These are phyloP conservation scores for Uria lomvia DNA, from an alignment of 2,113 vertebrate species.

Conservation along the genomic window DNA sequence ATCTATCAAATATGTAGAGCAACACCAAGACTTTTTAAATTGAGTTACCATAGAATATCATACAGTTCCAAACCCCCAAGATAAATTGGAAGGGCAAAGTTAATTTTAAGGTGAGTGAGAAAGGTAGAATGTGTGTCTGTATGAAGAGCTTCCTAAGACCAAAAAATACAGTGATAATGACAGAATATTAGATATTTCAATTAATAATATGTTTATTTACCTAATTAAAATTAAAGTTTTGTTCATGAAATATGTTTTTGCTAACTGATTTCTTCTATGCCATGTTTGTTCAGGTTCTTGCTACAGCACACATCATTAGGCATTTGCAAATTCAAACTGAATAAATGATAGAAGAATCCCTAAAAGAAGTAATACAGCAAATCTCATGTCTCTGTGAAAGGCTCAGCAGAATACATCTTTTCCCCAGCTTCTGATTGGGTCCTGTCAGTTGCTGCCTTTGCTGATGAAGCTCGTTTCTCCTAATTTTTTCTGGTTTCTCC, in stretches of 20 bases:
- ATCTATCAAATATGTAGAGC: background rate
- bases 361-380: background rate
- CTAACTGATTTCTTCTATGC: background rate
- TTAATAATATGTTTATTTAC: background rate
- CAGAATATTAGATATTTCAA: background rate
- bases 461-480: background rate
- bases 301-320: background rate
- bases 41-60: background rate
- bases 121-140: background rate
- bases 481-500: background rate
- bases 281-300: background rate
- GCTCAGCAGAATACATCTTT: background rate
- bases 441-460: background rate
- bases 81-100: background rate
- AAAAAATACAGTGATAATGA: background rate
- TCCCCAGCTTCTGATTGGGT: background rate
- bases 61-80: background rate
- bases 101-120: background rate
- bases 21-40: background rate
- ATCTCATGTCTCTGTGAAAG: background rate
- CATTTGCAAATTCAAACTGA: background rate
- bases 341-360: background rate
- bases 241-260: background rate
- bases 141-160: background rate
- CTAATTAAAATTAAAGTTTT: background rate